Conservation (phyloP, 2,888 invertebrate genomes). For the Drosophila histrio region DNA sequence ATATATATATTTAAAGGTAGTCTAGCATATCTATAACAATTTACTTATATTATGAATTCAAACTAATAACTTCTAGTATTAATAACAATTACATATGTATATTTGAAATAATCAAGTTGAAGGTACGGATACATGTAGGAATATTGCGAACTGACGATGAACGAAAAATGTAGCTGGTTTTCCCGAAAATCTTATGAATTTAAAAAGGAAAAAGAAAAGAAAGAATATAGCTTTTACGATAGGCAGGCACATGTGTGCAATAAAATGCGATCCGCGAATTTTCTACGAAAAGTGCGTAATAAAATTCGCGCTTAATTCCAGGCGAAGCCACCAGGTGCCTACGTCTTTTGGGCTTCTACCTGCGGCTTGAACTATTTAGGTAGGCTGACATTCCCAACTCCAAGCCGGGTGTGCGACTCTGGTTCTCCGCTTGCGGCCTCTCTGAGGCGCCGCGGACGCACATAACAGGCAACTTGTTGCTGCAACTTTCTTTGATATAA, state of each 20-base stretch:
- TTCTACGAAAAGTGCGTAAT: slow-evolving; percentile 60
- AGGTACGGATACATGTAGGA: neutral
- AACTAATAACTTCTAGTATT: too few species aligned
- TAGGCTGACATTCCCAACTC: slow-evolving; percentile 44
- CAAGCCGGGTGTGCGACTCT: slow-evolving; percentile 23
- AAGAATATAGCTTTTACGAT: slow-evolving; percentile 37
- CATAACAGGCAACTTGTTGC: slow-evolving; percentile 59
- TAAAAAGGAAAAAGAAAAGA: slow-evolving; percentile 41
- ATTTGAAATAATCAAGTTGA: neutral
- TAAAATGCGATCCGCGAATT: slow-evolving; percentile 65
- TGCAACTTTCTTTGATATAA: slow-evolving; percentile 68
- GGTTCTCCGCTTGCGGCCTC: neutral
- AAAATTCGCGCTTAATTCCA: slow-evolving; percentile 54
- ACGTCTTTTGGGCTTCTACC: slow-evolving; percentile 11
- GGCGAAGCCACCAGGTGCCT: slow-evolving; percentile 52
- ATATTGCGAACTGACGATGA: slow-evolving; percentile 37
- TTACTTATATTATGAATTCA: too few species aligned
- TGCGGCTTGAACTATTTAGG: slow-evolving; percentile 60
- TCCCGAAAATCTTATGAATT: slow-evolving; percentile 79
- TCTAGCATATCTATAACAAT: too few species aligned
- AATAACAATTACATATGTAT: too few species aligned
- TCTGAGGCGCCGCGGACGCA: slow-evolving; percentile 25
- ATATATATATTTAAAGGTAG: too few species aligned
- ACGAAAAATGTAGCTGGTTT: slow-evolving; percentile 65
- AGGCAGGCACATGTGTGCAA: slow-evolving; percentile 46